Conservation (phyloP, 2,888 invertebrate species). For the Meliscaeva auricollis region DNA sequence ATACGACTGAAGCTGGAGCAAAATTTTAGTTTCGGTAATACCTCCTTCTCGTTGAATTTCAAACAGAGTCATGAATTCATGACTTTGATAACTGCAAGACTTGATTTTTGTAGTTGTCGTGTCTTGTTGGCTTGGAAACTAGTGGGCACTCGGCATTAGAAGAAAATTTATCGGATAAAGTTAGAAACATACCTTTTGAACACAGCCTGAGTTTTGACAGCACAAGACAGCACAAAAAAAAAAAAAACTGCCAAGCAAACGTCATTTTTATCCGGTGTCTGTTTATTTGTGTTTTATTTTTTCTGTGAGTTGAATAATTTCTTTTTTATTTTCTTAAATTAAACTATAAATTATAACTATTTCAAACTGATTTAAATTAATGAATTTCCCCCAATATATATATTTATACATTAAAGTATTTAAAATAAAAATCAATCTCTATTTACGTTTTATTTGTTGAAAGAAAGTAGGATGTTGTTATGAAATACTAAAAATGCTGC, state of each 20-base stretch:
- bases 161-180: not conserved
- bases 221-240: not conserved
- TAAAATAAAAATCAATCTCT: not conserved
- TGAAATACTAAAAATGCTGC: slow-evolving; percentile 53
- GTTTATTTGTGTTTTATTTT: not conserved
- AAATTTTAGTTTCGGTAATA: too few relatives aligned
- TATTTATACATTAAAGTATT: not conserved
- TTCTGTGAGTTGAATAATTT: not conserved
- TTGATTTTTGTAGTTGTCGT: too few relatives aligned
- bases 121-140: too few relatives aligned
- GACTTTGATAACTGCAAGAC: too few relatives aligned
- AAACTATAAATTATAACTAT: not conserved
- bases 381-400: not conserved
- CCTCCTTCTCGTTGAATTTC: too few relatives aligned
- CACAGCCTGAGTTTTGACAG: not conserved
- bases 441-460: slow-evolving; percentile 14
- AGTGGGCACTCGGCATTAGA: too few relatives aligned
- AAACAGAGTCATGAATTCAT: too few relatives aligned
- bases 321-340: not conserved
- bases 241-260: not conserved
- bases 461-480: slow-evolving; percentile 32
- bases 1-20: too few relatives aligned
- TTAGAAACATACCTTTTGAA: not conserved
- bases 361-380: not conserved
- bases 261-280: slow-evolving; percentile 4